A percentile compares a stretch with the other conserved stretches of the same genome.
Conservation (phyloP, 2,797 vertebrate genomes). For the Cossypha dichroa region DNA sequence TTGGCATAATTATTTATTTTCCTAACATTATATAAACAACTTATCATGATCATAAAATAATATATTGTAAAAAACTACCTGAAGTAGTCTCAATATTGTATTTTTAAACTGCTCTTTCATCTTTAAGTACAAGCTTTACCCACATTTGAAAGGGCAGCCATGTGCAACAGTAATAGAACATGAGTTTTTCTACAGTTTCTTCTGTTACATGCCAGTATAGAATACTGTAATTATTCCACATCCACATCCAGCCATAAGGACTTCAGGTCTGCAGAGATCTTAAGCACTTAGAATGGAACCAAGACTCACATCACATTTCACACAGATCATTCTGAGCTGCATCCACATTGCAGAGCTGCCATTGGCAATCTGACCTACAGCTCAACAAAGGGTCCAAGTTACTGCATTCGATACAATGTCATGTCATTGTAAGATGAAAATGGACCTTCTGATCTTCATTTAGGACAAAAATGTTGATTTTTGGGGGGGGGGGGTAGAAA, state of each 20-base stretch:
- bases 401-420: accelerated
- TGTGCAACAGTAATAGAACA: not conserved
- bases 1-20: not conserved
- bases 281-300: not conserved
- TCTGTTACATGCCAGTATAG: not conserved
- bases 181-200: not conserved
- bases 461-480: not conserved
- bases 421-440: not conserved
- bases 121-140: not conserved
- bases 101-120: not conserved
- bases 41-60: not conserved
- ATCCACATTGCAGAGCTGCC: not conserved
- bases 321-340: not conserved
- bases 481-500: not conserved
- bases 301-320: not conserved
- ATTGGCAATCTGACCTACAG: not conserved
- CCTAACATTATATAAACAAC: not conserved
- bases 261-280: not conserved
- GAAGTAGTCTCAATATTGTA: not conserved
- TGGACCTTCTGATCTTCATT: not conserved
- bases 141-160: not conserved
- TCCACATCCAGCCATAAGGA: not conserved
- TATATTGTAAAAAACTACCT: not conserved
- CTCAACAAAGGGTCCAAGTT: not conserved
- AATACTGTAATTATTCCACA: not conserved